Base-by-base conservation (phyloP, 2,113 vertebrate genomes). In the Psammodynastes pulverulentus region DNA sequence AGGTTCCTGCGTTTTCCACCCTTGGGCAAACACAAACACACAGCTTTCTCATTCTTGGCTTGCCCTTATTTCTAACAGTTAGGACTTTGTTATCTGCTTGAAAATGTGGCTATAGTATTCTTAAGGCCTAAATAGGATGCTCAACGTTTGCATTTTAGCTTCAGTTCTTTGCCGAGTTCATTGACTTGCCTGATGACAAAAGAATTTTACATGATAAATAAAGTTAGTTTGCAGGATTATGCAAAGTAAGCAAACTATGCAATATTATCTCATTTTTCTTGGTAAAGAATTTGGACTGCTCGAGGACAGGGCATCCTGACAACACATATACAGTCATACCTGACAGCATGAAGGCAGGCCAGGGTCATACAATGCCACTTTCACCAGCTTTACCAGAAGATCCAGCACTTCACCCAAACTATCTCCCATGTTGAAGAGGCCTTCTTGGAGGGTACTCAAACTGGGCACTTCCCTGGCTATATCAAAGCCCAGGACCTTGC, bases 341-440 rank as follows among this genome's bases (percentile, higher is more conserved):
- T 99, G 99, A 95, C 98, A 99, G 95, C 97, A 98, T 0, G 98
- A 96, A 0, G 99, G 98, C 87, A 99, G 97, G 48, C 99, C 99
- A 0, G 99, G 99, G 94, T 99, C 98, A 0, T 96, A 98, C 53
- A 99, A 97, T 0, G 98, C 99, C 0, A 98, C 97, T 90, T 97
- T 98, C 95, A 99, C 95, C 92, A 99, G 98, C 94, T 97, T 96
- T 72, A 99, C 97, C 94, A 99, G 96, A 86, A 99, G 97, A 90
- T 99, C 98, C 95, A 98, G 98, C 79, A 99, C 96, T 91, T 98
- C 97, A 5, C 97, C 98, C n/a, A 98, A 95, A 86, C 98, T 97
- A 56, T 98, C 97, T 0, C 98, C 98, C 94, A 98, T 94, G 85
- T 98, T 98, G 4, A 99, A 96, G 34, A 99, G 98, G 53, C 99